Conservation (phyloP, 2,113 vertebrate species). For the Erythrocercus mccallii region DNA sequence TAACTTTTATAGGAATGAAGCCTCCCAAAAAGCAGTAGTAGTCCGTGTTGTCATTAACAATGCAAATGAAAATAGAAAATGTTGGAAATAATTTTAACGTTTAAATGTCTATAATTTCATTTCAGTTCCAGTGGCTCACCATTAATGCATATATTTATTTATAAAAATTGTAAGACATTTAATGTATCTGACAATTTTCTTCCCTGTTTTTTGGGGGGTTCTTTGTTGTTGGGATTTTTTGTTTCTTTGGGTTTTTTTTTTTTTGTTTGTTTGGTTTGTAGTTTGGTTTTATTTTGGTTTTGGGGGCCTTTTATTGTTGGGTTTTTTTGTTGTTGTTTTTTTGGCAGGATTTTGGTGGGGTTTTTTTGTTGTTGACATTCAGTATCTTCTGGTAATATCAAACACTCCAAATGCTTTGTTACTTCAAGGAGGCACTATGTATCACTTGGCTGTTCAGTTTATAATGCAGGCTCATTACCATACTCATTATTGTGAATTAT, state of each 20-base stretch:
- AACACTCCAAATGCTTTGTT: slow-evolving; percentile 63
- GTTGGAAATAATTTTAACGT: not conserved
- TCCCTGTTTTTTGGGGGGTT: not conserved
- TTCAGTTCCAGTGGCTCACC: slow-evolving; percentile 23
- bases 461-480: slow-evolving; percentile 72
- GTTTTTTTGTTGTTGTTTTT: too few species aligned
- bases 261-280: too few species aligned
- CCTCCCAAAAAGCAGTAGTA: not conserved
- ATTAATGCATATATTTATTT: not conserved
- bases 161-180: slow-evolving; percentile 1
- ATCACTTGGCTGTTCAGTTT: slow-evolving; percentile 65
- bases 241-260: not conserved
- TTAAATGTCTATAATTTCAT: slow-evolving; percentile 12
- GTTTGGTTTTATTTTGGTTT: not conserved
- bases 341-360: not conserved
- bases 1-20: not conserved
- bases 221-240: not conserved
- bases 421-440: slow-evolving; percentile 66
- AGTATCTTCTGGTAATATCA: slow-evolving; percentile 40
- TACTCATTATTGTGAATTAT: slow-evolving; percentile 78
- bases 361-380: not conserved
- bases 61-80: not conserved
- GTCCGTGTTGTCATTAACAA: not conserved
- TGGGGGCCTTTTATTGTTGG: not conserved
- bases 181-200: not conserved